These are phyloP conservation scores for Lomographa bimaculata DNA, from an alignment of 2,888 invertebrate species.

Conservation along the genomic window DNA sequence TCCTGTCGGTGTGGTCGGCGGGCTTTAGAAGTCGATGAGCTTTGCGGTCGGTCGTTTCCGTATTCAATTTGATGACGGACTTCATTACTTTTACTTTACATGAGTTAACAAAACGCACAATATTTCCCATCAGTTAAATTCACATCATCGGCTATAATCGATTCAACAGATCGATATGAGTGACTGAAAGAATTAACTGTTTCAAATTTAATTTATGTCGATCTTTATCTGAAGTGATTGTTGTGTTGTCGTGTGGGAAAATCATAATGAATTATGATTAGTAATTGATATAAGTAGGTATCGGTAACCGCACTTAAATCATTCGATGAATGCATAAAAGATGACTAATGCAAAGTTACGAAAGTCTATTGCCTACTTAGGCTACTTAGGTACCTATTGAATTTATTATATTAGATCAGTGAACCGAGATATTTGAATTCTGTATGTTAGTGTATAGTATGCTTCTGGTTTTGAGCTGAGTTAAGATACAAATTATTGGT, in stretches of 20 bases:
- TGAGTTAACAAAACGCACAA: conserved; percentile 7
- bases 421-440: too few relatives aligned
- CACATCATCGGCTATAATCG: conserved; percentile 4
- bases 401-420: too few relatives aligned
- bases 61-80: conserved; percentile 26
- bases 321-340: not conserved
- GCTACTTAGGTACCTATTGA: too few relatives aligned
- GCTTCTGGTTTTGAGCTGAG: too few relatives aligned
- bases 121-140: conserved; percentile 4
- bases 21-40: conserved; percentile 52
- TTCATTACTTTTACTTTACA: conserved; percentile 21
- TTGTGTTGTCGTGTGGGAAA: conserved; percentile 59
- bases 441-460: too few relatives aligned
- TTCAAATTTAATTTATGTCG: conserved; percentile 1
- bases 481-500: too few relatives aligned
- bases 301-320: too few relatives aligned
- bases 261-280: conserved; percentile 34
- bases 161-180: conserved; percentile 4
- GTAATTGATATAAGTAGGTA: not conserved
- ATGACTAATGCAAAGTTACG: too few relatives aligned
- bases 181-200: conserved; percentile 5
- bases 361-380: too few relatives aligned
- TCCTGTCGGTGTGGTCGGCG: conserved; percentile 58
- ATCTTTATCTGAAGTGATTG: conserved; percentile 45
- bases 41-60: conserved; percentile 64